phyloP scores from a whole-genome alignment of 35 echinoderm and acorn worm species.

The Apostichopus californicus region DNA sequence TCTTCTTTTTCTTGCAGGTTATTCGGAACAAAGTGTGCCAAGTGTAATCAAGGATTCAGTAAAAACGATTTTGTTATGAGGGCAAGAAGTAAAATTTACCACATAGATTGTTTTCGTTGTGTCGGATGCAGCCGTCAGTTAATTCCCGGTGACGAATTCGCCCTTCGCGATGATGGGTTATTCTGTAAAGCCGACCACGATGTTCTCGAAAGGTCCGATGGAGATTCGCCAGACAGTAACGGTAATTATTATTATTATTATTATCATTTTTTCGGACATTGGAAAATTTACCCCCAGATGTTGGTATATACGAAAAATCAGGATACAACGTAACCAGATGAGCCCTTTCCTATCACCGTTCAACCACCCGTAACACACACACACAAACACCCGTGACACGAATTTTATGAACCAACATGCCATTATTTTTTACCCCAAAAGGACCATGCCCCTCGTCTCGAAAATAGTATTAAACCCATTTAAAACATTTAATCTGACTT shows the following conservation, averaged over 20 bases:
- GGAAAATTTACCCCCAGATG: neutral
- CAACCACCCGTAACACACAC: neutral
- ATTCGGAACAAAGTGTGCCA: slow-evolving; percentile 99
- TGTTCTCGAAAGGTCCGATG: slow-evolving; percentile 78
- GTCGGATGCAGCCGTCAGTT: slow-evolving; percentile 95
- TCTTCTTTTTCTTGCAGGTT: slow-evolving; percentile 61
- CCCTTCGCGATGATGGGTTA: slow-evolving; percentile 92
- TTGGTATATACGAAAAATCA: neutral
- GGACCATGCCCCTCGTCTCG: too few relatives aligned
- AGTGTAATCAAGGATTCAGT: slow-evolving; percentile 95
- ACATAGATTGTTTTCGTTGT: slow-evolving; percentile 99
- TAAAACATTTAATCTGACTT: too few relatives aligned
- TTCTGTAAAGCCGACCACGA: slow-evolving; percentile 99
- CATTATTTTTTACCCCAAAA: too few relatives aligned
- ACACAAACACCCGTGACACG: neutral
- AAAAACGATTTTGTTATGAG: slow-evolving; percentile 99
- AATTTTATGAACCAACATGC: too few relatives aligned
- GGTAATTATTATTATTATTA: slow-evolving; percentile 35
- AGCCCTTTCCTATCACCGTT: neutral
- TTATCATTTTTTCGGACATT: neutral
- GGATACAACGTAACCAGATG: neutral
- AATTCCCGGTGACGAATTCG: slow-evolving; percentile 98
- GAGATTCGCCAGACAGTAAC: slow-evolving; percentile 36
- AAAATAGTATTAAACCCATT: too few relatives aligned
- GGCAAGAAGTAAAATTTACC: slow-evolving; percentile 98